Evolutionary conservation across 2,797 vertebrate species (phyloP).

Genomic region (Delichon dasypus): DNA sequence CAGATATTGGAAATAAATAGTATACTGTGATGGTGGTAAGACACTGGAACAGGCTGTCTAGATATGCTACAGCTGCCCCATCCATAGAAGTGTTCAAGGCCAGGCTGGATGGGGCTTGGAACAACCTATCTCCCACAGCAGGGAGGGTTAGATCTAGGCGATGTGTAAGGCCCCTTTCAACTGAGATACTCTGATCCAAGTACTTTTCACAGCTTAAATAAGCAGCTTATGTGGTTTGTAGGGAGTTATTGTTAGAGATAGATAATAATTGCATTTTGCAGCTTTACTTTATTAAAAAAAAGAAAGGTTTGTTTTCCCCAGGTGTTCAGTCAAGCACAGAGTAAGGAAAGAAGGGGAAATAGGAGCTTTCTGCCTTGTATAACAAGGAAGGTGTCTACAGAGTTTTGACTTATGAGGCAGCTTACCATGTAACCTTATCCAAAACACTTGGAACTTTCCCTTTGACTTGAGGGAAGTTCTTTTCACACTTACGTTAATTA

Average conservation of each 20-base stretch:
- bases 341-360: background rate
- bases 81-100: background rate
- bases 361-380: background rate
- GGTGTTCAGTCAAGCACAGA: background rate
- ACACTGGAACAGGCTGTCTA: background rate
- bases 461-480: background rate
- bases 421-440: background rate
- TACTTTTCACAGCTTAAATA: background rate
- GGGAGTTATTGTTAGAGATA: background rate
- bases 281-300: background rate
- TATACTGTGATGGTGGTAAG: background rate
- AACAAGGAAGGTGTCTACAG: background rate
- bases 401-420: background rate
- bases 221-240: background rate
- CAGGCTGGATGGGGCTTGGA: background rate
- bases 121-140: fast-evolving
- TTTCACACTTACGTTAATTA: background rate
- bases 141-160: background rate
- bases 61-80: background rate
- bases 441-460: background rate
- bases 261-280: background rate
- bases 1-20: background rate
- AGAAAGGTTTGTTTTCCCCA: background rate
- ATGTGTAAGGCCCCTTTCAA: background rate
- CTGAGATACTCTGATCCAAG: background rate